These are phyloP conservation scores for Penaeus japonicus DNA, from an alignment of 1,140 invertebrate species.

Conservation along the genomic window DNA sequence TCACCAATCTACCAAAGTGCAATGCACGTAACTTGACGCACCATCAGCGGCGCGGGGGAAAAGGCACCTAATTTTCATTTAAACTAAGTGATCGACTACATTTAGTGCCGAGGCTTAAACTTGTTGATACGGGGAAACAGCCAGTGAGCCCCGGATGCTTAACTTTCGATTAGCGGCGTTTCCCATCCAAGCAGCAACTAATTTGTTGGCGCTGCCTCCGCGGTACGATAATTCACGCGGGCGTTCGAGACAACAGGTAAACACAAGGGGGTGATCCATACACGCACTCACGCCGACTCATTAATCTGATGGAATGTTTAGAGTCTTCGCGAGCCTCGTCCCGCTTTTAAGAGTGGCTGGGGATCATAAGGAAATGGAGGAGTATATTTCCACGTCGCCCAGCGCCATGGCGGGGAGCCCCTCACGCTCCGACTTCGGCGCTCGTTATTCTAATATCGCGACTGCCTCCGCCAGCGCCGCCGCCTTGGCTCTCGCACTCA, in stretches of 20 bases:
- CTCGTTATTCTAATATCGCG: neutral
- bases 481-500: too few species aligned
- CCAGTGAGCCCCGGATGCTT: conserved; percentile 23
- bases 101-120: neutral
- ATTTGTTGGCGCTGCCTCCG: conserved; percentile 34
- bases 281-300: conserved; percentile 41
- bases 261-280: conserved; percentile 26
- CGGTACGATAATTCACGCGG: conserved; percentile 37
- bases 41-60: neutral
- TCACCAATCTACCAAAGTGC: too few species aligned
- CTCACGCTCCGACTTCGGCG: neutral
- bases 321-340: conserved; percentile 27
- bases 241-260: conserved; percentile 40
- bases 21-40: too few species aligned
- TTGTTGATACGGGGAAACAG: conserved; percentile 21
- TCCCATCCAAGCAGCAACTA: conserved; percentile 31
- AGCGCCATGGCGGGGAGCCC: neutral
- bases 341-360: conserved; percentile 43
- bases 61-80: neutral
- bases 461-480: neutral
- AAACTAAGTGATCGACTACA: neutral
- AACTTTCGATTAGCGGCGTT: conserved; percentile 41
- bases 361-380: conserved; percentile 48
- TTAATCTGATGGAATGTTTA: conserved; percentile 53
- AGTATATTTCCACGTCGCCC: conserved; percentile 18